phyloP scores from a whole-genome alignment of 2,888 invertebrate species.

The Trichogramma dendrolimi region DNA sequence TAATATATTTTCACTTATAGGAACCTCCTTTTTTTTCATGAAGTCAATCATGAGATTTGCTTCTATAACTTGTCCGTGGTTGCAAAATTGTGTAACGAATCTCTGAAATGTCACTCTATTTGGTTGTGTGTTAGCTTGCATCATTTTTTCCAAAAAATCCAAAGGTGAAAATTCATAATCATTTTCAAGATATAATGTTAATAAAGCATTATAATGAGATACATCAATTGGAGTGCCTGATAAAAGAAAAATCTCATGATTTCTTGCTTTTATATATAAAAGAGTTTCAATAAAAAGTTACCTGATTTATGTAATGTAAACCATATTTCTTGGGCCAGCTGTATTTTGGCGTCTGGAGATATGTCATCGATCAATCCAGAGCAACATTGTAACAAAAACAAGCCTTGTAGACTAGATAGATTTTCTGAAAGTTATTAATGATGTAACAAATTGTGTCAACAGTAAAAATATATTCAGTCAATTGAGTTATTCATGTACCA shows the following conservation, averaged over 20 bases:
- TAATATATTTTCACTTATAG: conserved; percentile 77
- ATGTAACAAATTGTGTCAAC: background rate
- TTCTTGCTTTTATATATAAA: background rate
- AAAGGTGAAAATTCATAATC: conserved; percentile 75
- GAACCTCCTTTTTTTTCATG: conserved; percentile 75
- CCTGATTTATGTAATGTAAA: background rate
- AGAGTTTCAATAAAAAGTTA: background rate
- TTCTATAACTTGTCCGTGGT: conserved; percentile 73
- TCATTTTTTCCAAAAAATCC: conserved; percentile 71
- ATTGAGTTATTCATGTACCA: background rate
- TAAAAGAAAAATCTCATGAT: background rate
- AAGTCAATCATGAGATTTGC: conserved; percentile 79
- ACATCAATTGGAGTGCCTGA: conserved; percentile 72
- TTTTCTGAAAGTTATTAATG: background rate
- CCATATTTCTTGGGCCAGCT: conserved; percentile 8
- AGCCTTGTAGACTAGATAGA: conserved; percentile 9
- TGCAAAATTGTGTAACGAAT: conserved; percentile 76
- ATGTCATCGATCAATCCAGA: conserved; percentile 5
- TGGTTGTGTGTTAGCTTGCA: conserved; percentile 71
- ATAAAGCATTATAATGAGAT: conserved; percentile 82
- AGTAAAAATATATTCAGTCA: background rate
- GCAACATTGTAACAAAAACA: conserved; percentile 15
- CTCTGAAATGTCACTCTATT: conserved; percentile 83
- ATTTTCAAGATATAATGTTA: conserved; percentile 81
- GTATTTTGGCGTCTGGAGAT: background rate